A percentile compares a stretch with the other conserved stretches of the same genome.
Evolutionary conservation across 2,113 vertebrate species (phyloP).

Genomic region (Microcebus ravelobensis): DNA sequence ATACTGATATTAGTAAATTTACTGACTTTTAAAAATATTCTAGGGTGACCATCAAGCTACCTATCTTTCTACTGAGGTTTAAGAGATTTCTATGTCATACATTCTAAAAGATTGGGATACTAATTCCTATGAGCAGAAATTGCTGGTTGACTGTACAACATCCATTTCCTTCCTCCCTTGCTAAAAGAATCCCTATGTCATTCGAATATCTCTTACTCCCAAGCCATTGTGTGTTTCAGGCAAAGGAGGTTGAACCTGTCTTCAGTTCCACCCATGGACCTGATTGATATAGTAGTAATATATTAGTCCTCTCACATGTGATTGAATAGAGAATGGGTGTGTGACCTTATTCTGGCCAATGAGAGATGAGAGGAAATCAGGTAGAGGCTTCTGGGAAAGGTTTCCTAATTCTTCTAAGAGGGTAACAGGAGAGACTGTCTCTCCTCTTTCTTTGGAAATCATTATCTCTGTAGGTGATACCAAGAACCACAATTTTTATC

Average conservation of each 20-base stretch:
- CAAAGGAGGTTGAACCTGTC: neutral
- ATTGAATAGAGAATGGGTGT: neutral
- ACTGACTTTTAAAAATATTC: conserved; percentile 24
- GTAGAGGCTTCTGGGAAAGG: neutral
- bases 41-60: neutral
- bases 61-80: neutral
- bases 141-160: neutral
- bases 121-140: neutral
- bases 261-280: neutral
- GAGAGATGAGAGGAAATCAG: neutral
- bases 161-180: neutral
- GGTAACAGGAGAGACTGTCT: neutral
- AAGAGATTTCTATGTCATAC: neutral
- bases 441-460: neutral
- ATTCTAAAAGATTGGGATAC: neutral
- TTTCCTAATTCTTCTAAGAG: conserved; percentile 27
- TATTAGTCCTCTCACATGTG: neutral
- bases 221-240: neutral
- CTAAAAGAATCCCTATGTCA: neutral
- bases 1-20: neutral
- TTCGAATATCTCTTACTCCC: neutral
- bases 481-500: neutral
- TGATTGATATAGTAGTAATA: neutral
- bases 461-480: neutral
- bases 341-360: neutral